Evolutionary conservation across 2,888 invertebrate species (phyloP), one percentile per base, ranked within the genome.

Genomic region (Eupithecia tripunctaria): DNA sequence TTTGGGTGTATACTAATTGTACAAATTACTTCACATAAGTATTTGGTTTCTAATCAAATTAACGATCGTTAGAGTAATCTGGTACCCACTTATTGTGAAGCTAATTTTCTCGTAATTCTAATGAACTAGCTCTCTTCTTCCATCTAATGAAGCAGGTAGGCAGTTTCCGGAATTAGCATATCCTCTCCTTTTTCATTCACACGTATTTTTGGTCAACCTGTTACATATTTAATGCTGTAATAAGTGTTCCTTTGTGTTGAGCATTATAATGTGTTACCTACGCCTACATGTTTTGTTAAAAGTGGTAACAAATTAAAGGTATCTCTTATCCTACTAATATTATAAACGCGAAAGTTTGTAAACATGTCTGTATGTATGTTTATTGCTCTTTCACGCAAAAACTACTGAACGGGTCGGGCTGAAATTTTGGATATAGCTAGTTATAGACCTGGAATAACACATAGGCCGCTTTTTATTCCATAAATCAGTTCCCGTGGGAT

Each of bases 221-320:
- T 25, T 64, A 25, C 15, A 64, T 64, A 25, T 64, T 64, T 64
- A 38, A 64, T 38, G 29, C 8, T 27, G 43, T 43, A 43, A 43
- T 43, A 65, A 15, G 41, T 66, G 43, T 47, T 47, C 47, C 27
- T 66, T 64, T 64, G 64, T 38, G 38, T 14, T 36, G 36, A 64
- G 60, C 29, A 60, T 60, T 60, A 18, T 6, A 18, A 15, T 7
- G 7, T 14, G 25, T 15, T 27, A 27, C 27, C 15, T 3, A 60
- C 29, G 8, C 18, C 60, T 56, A 18, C 27, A 7, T 29, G 18
- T 59, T 27, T 59, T 59, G 59, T 60, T 56, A 56, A 10, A 2
- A 2, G 5, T 25, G 12, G 12, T 25, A 25, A 56, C 12, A 25
- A 4, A 56, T 6, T 1, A n/a, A n/a, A n/a, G n/a, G n/a, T n/a